These are phyloP conservation scores for Lamellibrachia columna DNA, from an alignment of 2,888 invertebrate genomes.

Conservation along the genomic window DNA sequence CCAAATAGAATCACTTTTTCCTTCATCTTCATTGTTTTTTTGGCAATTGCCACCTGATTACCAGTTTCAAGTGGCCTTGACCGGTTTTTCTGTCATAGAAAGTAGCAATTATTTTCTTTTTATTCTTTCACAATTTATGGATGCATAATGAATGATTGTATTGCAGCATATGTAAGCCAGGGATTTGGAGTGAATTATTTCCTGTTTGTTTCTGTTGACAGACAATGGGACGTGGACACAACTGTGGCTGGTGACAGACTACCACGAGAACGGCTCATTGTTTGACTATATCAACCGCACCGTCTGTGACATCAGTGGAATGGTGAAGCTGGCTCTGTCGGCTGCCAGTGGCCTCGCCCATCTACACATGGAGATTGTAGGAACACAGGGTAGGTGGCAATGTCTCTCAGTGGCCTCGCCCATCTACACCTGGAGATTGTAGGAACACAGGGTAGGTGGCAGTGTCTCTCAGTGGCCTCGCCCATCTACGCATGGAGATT, in stretches of 20 bases:
- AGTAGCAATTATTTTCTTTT: neutral
- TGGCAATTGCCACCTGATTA: too few relatives aligned
- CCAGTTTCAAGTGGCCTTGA: too few relatives aligned
- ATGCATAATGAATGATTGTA: neutral
- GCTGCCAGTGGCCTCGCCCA: conserved; percentile 91
- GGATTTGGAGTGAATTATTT: neutral
- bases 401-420: neutral
- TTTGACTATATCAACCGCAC: conserved; percentile 91
- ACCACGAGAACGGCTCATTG: conserved; percentile 95
- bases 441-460: neutral
- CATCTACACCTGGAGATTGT: neutral
- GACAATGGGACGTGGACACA: conserved; percentile 99
- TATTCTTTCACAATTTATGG: neutral
- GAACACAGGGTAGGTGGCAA: conserved; percentile 78
- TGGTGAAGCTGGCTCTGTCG: conserved; percentile 86
- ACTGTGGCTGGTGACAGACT: conserved; percentile 97
- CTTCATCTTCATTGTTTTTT: too few relatives aligned
- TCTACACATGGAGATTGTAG: conserved; percentile 97
- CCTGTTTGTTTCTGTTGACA: conserved; percentile 62
- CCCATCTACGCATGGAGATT: neutral
- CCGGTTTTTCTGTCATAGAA: neutral
- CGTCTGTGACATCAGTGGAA: conserved; percentile 83
- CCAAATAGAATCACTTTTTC: too few relatives aligned
- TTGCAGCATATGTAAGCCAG: neutral
- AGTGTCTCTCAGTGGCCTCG: neutral